Conservation (phyloP, 2,797 vertebrate species). For the Columba guinea region DNA sequence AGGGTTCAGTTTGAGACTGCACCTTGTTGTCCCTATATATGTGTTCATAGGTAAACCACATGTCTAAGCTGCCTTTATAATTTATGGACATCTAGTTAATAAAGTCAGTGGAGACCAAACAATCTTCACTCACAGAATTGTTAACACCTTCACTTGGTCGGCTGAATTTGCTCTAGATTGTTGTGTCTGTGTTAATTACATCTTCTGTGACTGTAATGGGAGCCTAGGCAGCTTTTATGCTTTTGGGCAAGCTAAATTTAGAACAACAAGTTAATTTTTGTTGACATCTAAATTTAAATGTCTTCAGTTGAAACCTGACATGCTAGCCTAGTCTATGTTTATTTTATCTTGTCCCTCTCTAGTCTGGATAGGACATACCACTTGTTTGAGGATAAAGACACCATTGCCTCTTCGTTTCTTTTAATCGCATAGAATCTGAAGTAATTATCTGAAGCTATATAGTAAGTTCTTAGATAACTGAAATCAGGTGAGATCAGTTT, state of each 20-base stretch:
- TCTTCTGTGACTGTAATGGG: not conserved
- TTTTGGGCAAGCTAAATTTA: conserved; percentile 11
- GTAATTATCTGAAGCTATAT: not conserved
- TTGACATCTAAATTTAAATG: not conserved
- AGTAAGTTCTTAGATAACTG: not conserved
- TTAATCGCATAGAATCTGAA: not conserved
- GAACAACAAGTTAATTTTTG: not conserved
- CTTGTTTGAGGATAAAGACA: not conserved
- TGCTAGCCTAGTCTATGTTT: not conserved
- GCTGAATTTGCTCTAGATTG: not conserved
- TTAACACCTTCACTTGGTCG: not conserved
- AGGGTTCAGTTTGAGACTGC: not conserved
- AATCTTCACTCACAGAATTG: fast-evolving
- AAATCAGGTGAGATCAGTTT: not conserved
- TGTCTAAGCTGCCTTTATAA: not conserved
- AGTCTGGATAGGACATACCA: not conserved
- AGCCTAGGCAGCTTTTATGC: not conserved
- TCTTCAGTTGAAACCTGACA: not conserved
- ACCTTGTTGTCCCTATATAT: not conserved
- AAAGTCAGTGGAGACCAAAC: not conserved
- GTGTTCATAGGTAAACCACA: not conserved
- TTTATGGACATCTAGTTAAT: not conserved
- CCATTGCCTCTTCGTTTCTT: not conserved
- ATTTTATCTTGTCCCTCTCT: not conserved
- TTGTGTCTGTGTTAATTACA: not conserved